These are phyloP conservation scores for Prionailurus viverrinus DNA, from an alignment of 2,113 vertebrate species.

Conservation along the genomic window DNA sequence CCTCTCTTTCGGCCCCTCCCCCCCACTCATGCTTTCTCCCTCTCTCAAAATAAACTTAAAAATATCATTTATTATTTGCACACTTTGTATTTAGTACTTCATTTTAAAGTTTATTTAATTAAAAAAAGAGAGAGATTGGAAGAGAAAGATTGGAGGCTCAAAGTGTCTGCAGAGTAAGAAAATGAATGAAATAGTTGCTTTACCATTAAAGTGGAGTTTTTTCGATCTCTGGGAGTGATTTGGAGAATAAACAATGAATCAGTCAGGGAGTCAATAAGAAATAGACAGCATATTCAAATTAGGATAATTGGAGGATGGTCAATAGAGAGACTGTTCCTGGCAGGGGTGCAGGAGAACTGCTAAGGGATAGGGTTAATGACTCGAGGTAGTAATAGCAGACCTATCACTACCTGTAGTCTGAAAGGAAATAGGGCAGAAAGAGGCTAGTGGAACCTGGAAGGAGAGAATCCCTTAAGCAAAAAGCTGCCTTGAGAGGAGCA, in stretches of 20 bases:
- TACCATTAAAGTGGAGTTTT: not conserved
- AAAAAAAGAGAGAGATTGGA: not conserved
- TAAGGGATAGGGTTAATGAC: not conserved
- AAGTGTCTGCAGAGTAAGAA: not conserved
- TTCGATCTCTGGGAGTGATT: not conserved
- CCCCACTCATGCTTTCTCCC: too few species aligned
- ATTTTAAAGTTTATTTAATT: not conserved
- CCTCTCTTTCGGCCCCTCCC: too few species aligned
- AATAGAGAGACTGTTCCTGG: not conserved
- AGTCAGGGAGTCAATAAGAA: not conserved
- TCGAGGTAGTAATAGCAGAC: not conserved
- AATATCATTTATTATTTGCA: not conserved
- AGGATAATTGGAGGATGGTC: not conserved
- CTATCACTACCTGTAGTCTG: not conserved
- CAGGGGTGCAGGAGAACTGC: not conserved
- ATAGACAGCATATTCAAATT: not conserved
- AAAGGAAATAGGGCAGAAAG: not conserved
- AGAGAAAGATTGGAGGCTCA: not conserved
- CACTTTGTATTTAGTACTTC: not conserved
- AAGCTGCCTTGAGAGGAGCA: not conserved
- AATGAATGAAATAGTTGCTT: not conserved
- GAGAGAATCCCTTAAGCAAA: not conserved
- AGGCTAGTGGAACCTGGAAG: not conserved
- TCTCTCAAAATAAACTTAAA: not conserved
- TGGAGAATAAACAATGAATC: not conserved